These are phyloP conservation scores for Epistrophella euchroma DNA, from an alignment of 2,888 invertebrate genomes.

Conservation along the genomic window DNA sequence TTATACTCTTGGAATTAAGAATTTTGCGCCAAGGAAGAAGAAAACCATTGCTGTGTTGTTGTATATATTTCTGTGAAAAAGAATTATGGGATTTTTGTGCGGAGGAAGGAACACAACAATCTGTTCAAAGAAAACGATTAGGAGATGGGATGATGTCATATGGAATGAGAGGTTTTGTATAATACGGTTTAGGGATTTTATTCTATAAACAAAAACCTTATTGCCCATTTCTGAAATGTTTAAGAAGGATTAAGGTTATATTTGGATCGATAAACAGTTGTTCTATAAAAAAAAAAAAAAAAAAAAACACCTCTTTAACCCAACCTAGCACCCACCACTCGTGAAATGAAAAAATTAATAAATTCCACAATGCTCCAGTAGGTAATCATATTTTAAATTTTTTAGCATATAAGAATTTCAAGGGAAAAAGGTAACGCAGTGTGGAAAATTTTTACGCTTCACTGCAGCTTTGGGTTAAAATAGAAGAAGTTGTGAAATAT, in stretches of 20 bases:
- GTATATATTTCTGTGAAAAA: slow-evolving; percentile 7
- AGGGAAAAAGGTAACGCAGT: too few relatives aligned
- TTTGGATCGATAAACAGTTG: neutral
- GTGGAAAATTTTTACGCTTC: too few relatives aligned
- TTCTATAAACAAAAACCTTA: neutral
- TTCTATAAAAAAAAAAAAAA: neutral
- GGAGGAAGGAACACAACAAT: neutral
- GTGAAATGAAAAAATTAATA: too few relatives aligned
- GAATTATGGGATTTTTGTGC: slow-evolving; percentile 14
- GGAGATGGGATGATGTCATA: neutral
- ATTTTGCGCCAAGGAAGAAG: slow-evolving; percentile 34
- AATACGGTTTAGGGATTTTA: neutral
- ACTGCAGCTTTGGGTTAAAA: too few relatives aligned
- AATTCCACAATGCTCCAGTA: too few relatives aligned
- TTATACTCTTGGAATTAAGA: slow-evolving; percentile 38
- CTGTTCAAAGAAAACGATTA: neutral
- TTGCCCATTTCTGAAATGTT: neutral
- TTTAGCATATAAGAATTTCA: too few relatives aligned
- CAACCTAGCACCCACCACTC: too few relatives aligned
- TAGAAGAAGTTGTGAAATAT: too few relatives aligned
- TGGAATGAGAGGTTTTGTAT: neutral
- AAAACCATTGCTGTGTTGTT: neutral
- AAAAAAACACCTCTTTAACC: too few relatives aligned
- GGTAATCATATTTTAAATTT: too few relatives aligned
- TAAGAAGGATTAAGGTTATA: neutral